phyloP scores from a whole-genome alignment of 1,140 invertebrate species.

The Ectropis grisescens region DNA sequence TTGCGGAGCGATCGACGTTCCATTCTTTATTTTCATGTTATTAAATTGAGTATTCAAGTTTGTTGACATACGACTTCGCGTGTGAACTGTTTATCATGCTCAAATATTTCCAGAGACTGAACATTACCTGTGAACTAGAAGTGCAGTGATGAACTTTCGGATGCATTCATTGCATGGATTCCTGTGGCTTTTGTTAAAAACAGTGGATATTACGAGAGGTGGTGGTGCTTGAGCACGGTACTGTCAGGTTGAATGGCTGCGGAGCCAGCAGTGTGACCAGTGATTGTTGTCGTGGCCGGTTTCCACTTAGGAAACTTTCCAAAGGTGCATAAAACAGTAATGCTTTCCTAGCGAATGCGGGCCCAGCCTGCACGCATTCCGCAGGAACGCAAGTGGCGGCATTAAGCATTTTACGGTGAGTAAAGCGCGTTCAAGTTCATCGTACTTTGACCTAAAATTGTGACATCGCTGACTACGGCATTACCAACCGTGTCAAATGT shows the following conservation, averaged over 20 bases:
- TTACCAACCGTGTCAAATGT: constrained; percentile 27
- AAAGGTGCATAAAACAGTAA: constrained; percentile 66
- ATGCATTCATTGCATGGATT: constrained; percentile 47
- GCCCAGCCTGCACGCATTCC: constrained; percentile 62
- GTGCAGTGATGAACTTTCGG: too few relatives aligned
- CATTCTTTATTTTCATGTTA: constrained; percentile 38
- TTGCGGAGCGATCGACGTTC: constrained; percentile 55
- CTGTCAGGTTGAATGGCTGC: constrained; percentile 44
- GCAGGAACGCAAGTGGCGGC: constrained; percentile 62
- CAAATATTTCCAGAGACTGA: background rate
- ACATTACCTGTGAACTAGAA: constrained; percentile 14
- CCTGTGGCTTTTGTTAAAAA: constrained; percentile 59
- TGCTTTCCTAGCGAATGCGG: constrained; percentile 65
- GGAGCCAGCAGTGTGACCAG: constrained; percentile 54
- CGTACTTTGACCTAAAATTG: constrained; percentile 62
- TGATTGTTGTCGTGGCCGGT: constrained; percentile 67
- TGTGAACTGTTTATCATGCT: constrained; percentile 24
- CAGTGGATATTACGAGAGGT: constrained; percentile 55
- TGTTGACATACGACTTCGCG: constrained; percentile 27
- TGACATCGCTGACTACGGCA: constrained; percentile 23
- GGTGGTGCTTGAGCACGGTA: constrained; percentile 53
- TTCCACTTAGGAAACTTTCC: constrained; percentile 65
- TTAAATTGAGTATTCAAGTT: constrained; percentile 23
- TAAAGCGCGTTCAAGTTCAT: constrained; percentile 61
- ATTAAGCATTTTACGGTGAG: constrained; percentile 68